A percentile compares a stretch with the other conserved stretches of the same genome.
Conservation (phyloP, 2,888 invertebrate species). For the Quadriops clusia region DNA sequence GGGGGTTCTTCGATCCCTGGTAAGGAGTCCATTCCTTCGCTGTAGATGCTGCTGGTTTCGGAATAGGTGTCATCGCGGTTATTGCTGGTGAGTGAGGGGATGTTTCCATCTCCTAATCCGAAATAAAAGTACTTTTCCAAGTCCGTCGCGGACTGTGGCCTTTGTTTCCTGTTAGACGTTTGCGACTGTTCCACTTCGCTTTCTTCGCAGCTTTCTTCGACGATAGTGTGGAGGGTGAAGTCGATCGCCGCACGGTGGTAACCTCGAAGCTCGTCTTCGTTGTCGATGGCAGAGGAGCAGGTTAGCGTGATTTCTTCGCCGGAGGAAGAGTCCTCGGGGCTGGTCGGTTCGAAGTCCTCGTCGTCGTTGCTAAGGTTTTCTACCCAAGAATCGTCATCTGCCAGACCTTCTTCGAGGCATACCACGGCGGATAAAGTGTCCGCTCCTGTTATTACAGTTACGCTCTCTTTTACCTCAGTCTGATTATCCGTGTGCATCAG, state of each 20-base stretch:
- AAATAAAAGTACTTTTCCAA: constrained; percentile 86
- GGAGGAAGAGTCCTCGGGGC: constrained; percentile 52
- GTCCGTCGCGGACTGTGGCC: constrained; percentile 68
- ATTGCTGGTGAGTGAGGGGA: constrained; percentile 40
- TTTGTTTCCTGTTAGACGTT: constrained; percentile 42
- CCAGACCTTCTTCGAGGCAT: constrained; percentile 73
- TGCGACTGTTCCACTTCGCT: constrained; percentile 63
- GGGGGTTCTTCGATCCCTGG: constrained; percentile 42
- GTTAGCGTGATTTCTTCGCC: constrained; percentile 51
- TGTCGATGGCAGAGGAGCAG: constrained; percentile 46
- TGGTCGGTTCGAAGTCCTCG: constrained; percentile 47
- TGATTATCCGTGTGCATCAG: constrained; percentile 22
- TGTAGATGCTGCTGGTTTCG: constrained; percentile 77
- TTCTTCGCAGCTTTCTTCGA: constrained; percentile 91
- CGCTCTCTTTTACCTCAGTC: constrained; percentile 35
- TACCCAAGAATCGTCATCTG: constrained; percentile 87
- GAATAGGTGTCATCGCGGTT: constrained; percentile 54
- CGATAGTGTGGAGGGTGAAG: constrained; percentile 84
- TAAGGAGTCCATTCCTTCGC: constrained; percentile 67
- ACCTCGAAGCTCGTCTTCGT: constrained; percentile 72
- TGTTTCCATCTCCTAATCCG: constrained; percentile 62
- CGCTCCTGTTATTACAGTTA: constrained; percentile 57
- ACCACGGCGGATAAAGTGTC: constrained; percentile 60
- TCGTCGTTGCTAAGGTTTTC: constrained; percentile 76
- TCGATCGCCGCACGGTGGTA: constrained; percentile 75